Base-by-base conservation (phyloP, 1,140 invertebrate genomes). In the Polyergus mexicanus region DNA sequence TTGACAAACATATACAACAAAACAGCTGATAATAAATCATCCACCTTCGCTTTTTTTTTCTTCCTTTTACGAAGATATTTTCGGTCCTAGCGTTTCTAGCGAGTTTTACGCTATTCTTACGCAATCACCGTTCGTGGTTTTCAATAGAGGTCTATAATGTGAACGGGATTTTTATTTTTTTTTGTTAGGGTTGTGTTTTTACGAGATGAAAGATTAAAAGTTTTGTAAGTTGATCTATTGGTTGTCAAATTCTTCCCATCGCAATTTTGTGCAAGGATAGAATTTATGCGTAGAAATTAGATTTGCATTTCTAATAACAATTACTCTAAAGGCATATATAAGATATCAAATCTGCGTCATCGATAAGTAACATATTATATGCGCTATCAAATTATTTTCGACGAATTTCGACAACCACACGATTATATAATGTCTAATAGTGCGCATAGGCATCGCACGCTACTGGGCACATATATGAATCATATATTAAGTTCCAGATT, bases 11-110 rank as follows among this genome's bases (percentile, higher is more conserved):
- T 51, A 19, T 16, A 51, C 47, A 19, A 19, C 47, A 51, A 51
- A 51, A 51, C 16, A 51, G 5, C 16, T 51, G 5, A 0, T 4
- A 51, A 65, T 78, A 87, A 87, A 87, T 85, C 68, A 88, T 75
- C 4, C 8, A 72, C 5, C 8, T 0, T 56, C 11, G 44, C 2
- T 22, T 28, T 74, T 71, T 56, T 66, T 74, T 38, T 38, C 19
- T 63, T 77, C 7, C 13, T 68, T n/a, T 58, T 35, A 8, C 32
- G 7, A 16, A 38, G 2, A 0, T 65, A 38, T n/a, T 51, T 10
- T 62, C 47, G 68, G 75, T 78, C 58, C 80, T 58, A 44, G 44
- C 19, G 28, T 87, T 74, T 60, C 65, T 44, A 28, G 22, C 11
- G 3, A 32, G 10, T 51, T 1, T 13, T 2, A 11, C 1, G 8